Evolutionary conservation across 2,888 invertebrate species (phyloP).

Genomic region (Cistogaster globosa): DNA sequence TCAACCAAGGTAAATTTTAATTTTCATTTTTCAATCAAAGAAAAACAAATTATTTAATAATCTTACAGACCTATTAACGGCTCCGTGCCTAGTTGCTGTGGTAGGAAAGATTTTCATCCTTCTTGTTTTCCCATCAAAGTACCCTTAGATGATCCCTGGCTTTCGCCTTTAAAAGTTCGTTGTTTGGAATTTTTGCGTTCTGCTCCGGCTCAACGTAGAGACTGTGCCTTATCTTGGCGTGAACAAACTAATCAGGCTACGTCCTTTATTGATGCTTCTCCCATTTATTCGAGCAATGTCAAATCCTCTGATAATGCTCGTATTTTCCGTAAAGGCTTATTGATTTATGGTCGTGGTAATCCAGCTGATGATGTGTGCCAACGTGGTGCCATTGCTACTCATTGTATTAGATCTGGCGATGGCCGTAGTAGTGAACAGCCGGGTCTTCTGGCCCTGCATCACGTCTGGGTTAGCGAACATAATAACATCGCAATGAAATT

Average conservation of each 20-base stretch:
- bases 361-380: constrained; percentile 88
- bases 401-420: constrained; percentile 92
- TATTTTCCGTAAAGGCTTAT: constrained; percentile 88
- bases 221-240: constrained; percentile 91
- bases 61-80: constrained; percentile 86
- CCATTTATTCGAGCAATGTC: constrained; percentile 91
- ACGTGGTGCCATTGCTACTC: constrained; percentile 88
- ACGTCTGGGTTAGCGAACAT: constrained; percentile 83
- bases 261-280: constrained; percentile 91
- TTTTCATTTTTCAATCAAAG: too few species aligned
- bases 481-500: constrained; percentile 89
- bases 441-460: constrained; percentile 83
- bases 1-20: constrained; percentile 85
- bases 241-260: constrained; percentile 94
- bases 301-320: constrained; percentile 89
- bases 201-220: constrained; percentile 90
- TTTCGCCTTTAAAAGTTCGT: constrained; percentile 87
- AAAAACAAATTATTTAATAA: constrained; percentile 4
- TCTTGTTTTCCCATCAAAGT: constrained; percentile 93
- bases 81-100: constrained; percentile 90
- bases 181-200: constrained; percentile 93
- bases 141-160: constrained; percentile 88
- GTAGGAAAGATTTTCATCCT: constrained; percentile 87
- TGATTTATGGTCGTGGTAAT: constrained; percentile 87
- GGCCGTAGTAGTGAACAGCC: constrained; percentile 91